Conservation (phyloP, 1,140 invertebrate species). For the Eumaeus atala region DNA sequence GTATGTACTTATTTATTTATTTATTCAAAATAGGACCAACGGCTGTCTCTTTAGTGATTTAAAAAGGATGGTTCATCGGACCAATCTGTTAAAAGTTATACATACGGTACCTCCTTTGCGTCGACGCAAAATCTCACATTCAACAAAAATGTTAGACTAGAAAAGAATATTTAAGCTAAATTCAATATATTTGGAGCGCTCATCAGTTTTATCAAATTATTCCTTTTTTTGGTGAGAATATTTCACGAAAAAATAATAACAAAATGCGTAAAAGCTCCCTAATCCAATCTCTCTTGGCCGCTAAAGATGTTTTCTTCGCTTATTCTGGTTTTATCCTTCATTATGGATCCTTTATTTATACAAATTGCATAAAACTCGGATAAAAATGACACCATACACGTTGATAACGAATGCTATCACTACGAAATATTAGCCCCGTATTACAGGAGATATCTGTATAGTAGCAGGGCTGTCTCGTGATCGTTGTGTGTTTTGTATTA, state of each 20-base stretch:
- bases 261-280: constrained; percentile 9
- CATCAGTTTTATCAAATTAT: no score
- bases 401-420: constrained; percentile 50
- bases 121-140: no score
- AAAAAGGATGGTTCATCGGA: no score
- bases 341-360: constrained; percentile 21
- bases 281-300: constrained; percentile 8
- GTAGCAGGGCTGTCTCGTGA: neutral
- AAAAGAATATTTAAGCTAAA: no score
- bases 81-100: no score
- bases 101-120: no score
- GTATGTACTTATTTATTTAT: no score
- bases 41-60: no score
- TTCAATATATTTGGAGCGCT: no score
- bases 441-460: constrained; percentile 28
- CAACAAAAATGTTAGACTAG: no score
- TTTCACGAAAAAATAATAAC: constrained; percentile 5
- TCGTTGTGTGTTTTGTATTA: no score
- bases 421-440: constrained; percentile 55
- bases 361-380: constrained; percentile 27
- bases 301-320: constrained; percentile 6
- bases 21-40: no score
- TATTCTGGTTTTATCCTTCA: constrained; percentile 7
- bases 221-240: neutral
- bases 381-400: constrained; percentile 45